Percentiles rank a stretch among this genome's conserved stretches.
Conservation (phyloP, 2,113 vertebrate species). For the Symphodus melops region DNA sequence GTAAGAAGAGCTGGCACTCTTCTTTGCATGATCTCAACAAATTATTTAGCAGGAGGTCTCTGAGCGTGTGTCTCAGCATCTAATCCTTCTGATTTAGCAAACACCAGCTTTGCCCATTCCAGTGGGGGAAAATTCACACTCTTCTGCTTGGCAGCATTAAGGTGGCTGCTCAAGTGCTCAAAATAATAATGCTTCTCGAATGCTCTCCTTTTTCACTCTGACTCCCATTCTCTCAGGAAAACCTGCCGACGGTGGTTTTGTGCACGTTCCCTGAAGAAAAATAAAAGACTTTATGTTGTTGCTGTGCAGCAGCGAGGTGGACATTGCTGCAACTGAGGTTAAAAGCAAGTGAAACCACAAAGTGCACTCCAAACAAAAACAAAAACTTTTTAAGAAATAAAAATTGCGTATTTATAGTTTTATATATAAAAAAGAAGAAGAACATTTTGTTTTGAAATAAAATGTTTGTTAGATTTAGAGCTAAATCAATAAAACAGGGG, state of each 20-base stretch:
- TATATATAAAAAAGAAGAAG: too few species aligned
- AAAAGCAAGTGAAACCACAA: neutral
- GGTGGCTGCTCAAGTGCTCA: conserved; percentile 79
- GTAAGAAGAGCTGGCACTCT: conserved; percentile 18
- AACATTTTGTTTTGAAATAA: too few species aligned
- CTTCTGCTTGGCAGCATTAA: conserved; percentile 73
- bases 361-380: neutral
- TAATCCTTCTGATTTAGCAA: conserved; percentile 80
- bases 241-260: conserved; percentile 50
- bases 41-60: conserved; percentile 71
- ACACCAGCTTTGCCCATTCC: conserved; percentile 75
- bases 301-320: conserved; percentile 47
- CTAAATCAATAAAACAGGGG: too few species aligned
- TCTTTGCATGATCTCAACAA: conserved; percentile 60
- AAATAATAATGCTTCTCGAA: conserved; percentile 78
- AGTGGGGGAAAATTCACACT: conserved; percentile 77
- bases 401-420: too few species aligned
- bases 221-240: conserved; percentile 29
- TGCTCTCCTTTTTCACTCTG: conserved; percentile 26
- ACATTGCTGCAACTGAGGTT: conserved; percentile 6
- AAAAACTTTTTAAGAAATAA: too few species aligned
- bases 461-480: too few species aligned
- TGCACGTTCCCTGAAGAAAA: conserved; percentile 55
- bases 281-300: conserved; percentile 57
- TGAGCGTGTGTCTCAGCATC: conserved; percentile 73